These are phyloP conservation scores for Tapirus indicus DNA, from an alignment of 2,797 vertebrate species.

Conservation along the genomic window DNA sequence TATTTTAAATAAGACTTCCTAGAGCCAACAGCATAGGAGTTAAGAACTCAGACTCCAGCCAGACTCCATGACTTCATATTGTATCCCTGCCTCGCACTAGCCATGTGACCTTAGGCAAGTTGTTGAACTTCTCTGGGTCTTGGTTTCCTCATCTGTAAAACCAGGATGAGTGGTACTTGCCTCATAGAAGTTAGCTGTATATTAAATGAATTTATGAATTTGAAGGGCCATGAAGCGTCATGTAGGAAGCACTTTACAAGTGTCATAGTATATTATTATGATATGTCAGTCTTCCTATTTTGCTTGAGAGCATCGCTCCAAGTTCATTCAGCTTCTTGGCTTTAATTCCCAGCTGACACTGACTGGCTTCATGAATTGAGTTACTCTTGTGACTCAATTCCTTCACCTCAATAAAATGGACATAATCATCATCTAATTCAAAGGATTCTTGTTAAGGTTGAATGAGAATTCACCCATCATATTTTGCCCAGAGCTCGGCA, in stretches of 20 bases:
- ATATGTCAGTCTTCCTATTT: background rate
- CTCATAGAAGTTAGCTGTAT: background rate
- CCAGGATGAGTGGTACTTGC: background rate
- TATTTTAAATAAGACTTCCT: background rate
- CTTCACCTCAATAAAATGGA: background rate
- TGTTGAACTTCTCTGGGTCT: background rate
- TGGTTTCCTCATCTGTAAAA: background rate
- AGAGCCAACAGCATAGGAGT: background rate
- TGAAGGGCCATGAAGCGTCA: background rate
- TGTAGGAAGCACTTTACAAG: background rate
- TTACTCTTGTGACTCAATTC: background rate
- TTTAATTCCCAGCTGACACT: background rate
- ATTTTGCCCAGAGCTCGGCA: background rate
- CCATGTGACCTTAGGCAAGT: background rate
- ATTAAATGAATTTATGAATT: background rate
- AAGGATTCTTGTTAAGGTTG: background rate
- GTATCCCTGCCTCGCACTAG: background rate
- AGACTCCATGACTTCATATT: background rate
- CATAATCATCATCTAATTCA: background rate
- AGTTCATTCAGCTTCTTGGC: background rate
- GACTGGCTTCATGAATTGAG: background rate
- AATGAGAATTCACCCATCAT: background rate
- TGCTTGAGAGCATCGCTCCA: background rate
- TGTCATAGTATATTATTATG: background rate
- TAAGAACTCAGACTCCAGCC: background rate